Conservation (phyloP, 1,140 invertebrate species). For the Drosophila mojavensis region DNA sequence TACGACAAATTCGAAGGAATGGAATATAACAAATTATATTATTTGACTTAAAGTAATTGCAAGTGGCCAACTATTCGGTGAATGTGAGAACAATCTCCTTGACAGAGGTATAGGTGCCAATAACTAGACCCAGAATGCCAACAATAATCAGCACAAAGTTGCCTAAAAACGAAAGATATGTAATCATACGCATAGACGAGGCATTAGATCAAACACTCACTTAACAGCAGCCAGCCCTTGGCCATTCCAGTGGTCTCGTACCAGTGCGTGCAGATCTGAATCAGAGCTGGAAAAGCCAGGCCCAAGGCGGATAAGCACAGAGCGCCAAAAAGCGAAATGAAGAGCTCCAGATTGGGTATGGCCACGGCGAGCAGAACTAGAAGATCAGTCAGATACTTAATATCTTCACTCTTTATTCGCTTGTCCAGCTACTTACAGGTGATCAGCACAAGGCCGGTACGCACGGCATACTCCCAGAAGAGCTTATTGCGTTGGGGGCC, state of each 20-base stretch:
- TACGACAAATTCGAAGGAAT: slow-evolving; percentile 45
- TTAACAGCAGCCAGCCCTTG: slow-evolving; percentile 72
- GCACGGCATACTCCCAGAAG: slow-evolving; percentile 89
- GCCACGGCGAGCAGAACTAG: slow-evolving; percentile 91
- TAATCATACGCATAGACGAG: not conserved
- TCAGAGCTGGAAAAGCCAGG: slow-evolving; percentile 94
- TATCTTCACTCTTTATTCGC: not conserved
- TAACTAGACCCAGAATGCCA: slow-evolving; percentile 87
- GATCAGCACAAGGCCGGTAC: slow-evolving; percentile 88
- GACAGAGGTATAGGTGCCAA: slow-evolving; percentile 90
- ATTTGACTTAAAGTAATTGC: slow-evolving; percentile 11
- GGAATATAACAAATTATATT: slow-evolving; percentile 16
- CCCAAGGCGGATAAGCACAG: slow-evolving; percentile 93
- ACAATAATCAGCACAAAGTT: slow-evolving; percentile 89
- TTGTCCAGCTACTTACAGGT: slow-evolving; percentile 89
- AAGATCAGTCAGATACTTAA: slow-evolving; percentile 55
- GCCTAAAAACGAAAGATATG: slow-evolving; percentile 83
- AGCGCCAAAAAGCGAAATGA: slow-evolving; percentile 96
- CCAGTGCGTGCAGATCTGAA: slow-evolving; percentile 89
- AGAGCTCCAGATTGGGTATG: slow-evolving; percentile 92
- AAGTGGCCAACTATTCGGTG: slow-evolving; percentile 54
- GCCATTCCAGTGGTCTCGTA: slow-evolving; percentile 84
- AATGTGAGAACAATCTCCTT: slow-evolving; percentile 87
- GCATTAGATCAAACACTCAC: slow-evolving; percentile 43
- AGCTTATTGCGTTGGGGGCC: slow-evolving; percentile 81